phyloP scores from a whole-genome alignment of 2,113 vertebrate genomes.

The Pseudorhombus dupliciocellatus region DNA sequence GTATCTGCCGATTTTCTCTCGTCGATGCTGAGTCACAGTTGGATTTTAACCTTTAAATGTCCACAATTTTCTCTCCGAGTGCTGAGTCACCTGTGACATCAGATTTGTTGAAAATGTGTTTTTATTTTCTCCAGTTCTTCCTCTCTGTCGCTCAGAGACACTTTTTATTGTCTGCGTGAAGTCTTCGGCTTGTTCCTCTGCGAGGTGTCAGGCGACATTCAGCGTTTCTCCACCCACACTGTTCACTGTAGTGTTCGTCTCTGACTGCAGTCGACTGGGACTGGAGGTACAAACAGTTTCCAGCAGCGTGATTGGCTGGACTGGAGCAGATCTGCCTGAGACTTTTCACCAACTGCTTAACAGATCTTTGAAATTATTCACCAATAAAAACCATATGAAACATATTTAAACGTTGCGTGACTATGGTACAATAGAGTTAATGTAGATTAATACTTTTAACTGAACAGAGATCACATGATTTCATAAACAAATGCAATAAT shows the following conservation, averaged over 20 bases:
- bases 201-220: background rate
- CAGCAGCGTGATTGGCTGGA: background rate
- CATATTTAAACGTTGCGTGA: too few species aligned
- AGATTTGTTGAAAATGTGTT: slow-evolving; percentile 1
- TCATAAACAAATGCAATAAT: too few species aligned
- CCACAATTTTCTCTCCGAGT: background rate
- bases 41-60: too few species aligned
- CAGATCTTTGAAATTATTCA: too few species aligned
- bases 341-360: background rate
- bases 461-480: too few species aligned
- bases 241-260: background rate
- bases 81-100: slow-evolving; percentile 5
- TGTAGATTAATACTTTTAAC: too few species aligned
- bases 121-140: background rate
- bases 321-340: background rate
- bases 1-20: too few species aligned
- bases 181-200: background rate
- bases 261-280: background rate
- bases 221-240: background rate
- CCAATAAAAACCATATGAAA: too few species aligned
- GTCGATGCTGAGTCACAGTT: background rate
- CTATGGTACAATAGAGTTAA: too few species aligned
- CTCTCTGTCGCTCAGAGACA: slow-evolving; percentile 2
- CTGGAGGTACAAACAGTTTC: background rate
- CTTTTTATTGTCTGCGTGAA: slow-evolving; percentile 3